Conservation (phyloP, 53 echinoderm and acorn worm genomes). For the Temnopleurus reevesii region DNA sequence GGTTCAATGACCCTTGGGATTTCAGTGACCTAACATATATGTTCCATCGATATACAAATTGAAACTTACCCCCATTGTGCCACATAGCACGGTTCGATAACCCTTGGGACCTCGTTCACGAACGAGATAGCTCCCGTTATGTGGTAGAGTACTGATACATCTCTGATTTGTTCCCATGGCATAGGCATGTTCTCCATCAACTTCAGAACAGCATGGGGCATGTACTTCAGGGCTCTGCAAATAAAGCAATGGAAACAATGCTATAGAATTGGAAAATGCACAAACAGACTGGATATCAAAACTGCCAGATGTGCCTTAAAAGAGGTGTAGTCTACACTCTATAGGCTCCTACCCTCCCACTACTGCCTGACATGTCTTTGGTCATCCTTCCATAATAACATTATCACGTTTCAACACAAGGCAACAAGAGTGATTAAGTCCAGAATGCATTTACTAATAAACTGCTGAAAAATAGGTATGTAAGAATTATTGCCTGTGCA, state of each 20-base stretch:
- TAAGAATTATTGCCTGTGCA: too few species aligned
- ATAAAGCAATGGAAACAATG: background rate
- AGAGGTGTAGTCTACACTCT: too few species aligned
- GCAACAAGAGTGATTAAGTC: too few species aligned
- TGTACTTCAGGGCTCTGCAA: constrained; percentile 95
- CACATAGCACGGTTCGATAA: constrained; percentile 93
- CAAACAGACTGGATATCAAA: too few species aligned
- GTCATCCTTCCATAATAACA: too few species aligned
- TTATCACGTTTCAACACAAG: too few species aligned
- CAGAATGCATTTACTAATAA: too few species aligned
- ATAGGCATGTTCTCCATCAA: constrained; percentile 99
- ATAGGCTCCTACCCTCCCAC: too few species aligned
- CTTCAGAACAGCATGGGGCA: constrained; percentile 98
- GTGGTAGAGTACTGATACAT: constrained; percentile 91
- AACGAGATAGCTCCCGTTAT: constrained; percentile 99
- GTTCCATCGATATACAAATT: background rate
- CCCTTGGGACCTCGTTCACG: constrained; percentile 93
- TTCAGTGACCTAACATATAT: background rate
- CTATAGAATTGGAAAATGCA: too few species aligned
- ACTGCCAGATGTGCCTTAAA: too few species aligned
- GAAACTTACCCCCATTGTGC: constrained; percentile 99
- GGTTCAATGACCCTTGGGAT: constrained; percentile 78
- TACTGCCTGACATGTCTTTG: too few species aligned
- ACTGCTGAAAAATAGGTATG: too few species aligned
- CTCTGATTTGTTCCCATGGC: constrained; percentile 99